Evolutionary conservation across 2,113 vertebrate genomes (phyloP).

Genomic region (Bujurquina vittata): DNA sequence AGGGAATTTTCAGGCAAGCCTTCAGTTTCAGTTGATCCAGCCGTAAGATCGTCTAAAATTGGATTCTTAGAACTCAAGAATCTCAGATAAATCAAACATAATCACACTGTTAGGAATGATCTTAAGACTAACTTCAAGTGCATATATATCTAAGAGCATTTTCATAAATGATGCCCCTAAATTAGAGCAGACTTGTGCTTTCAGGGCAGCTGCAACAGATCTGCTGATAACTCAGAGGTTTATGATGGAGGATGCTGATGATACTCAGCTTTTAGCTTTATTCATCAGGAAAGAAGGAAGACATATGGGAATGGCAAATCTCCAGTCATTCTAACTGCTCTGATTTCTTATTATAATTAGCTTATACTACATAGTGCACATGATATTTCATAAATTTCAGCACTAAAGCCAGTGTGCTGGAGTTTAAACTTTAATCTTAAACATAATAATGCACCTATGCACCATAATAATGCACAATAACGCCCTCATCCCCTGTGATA

Average conservation of each 20-base stretch:
- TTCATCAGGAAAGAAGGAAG: not conserved
- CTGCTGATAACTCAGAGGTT: not conserved
- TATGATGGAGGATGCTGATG: not conserved
- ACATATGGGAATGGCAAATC: not conserved
- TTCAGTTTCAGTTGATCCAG: not conserved
- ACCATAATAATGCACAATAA: slow-evolving; percentile 5
- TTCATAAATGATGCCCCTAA: too few species aligned
- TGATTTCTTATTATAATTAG: not conserved
- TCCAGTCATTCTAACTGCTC: not conserved
- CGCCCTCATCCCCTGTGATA: slow-evolving; percentile 15
- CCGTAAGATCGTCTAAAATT: too few species aligned
- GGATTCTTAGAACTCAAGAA: not conserved
- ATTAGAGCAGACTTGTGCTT: not conserved
- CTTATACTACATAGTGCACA: not conserved
- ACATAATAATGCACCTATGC: not conserved
- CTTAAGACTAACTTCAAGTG: too few species aligned
- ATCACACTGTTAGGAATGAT: too few species aligned
- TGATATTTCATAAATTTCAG: not conserved
- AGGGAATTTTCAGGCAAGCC: not conserved
- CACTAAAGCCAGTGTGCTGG: not conserved
- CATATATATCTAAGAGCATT: too few species aligned
- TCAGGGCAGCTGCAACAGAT: slow-evolving; percentile 5
- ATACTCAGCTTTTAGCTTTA: not conserved
- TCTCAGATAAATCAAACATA: too few species aligned
- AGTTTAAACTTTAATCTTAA: not conserved